Evolutionary conservation across 2,113 vertebrate genomes (phyloP).

Genomic region (Echinops telfairi): DNA sequence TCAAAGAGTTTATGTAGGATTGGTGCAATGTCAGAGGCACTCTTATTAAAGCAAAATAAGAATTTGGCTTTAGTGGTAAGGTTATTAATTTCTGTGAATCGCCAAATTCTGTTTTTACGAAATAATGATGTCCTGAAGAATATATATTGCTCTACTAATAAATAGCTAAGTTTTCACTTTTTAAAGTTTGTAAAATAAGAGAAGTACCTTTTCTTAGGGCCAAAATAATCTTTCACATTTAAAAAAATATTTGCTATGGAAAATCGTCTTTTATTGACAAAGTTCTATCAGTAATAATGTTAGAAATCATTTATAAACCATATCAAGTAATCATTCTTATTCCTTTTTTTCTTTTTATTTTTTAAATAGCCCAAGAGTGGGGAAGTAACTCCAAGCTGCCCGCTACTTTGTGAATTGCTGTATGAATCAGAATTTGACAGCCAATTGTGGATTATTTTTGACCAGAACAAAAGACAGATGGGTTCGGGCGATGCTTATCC

Average conservation of each 20-base stretch:
- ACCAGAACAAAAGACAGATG: slow-evolving; percentile 98
- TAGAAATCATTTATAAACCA: slow-evolving; percentile 10
- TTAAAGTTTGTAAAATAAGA: neutral
- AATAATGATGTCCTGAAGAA: neutral
- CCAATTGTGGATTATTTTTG: slow-evolving; percentile 98
- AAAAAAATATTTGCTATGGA: neutral
- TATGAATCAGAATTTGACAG: slow-evolving; percentile 99
- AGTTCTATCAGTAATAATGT: neutral
- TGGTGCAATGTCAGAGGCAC: neutral
- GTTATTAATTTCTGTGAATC: neutral
- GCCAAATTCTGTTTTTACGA: neutral
- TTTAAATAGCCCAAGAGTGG: slow-evolving; percentile 94
- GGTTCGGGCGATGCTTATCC: slow-evolving; percentile 99
- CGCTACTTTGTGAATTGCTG: slow-evolving; percentile 95
- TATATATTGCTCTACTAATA: too few species aligned
- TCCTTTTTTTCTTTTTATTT: slow-evolving; percentile 58
- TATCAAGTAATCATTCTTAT: slow-evolving; percentile 47
- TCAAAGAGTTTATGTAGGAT: neutral
- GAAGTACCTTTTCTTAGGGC: neutral
- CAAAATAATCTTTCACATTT: slow-evolving; percentile 5
- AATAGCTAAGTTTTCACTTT: too few species aligned
- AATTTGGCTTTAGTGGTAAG: slow-evolving; percentile 14
- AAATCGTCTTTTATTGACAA: neutral
- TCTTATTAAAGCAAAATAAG: neutral
- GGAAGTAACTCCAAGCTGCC: slow-evolving; percentile 98